Base-by-base conservation (phyloP, 2,888 invertebrate species). In the Drosophila trichaetosa region DNA sequence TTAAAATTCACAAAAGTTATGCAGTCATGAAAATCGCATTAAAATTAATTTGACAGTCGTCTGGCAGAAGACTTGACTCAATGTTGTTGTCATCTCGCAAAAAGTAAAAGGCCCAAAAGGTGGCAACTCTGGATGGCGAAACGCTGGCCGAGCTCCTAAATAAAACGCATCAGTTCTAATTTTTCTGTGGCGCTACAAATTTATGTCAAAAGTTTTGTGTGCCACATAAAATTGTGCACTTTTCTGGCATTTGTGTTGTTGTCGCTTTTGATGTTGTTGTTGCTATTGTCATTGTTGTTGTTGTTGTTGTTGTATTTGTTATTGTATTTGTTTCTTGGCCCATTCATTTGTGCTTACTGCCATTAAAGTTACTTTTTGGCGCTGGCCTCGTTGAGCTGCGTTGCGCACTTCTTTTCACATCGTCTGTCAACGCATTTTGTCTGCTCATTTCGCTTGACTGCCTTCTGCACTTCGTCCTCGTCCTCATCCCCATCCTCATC, bases 11-110 rank as follows among this genome's bases (percentile, higher is more conserved):
- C 70, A 31, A 70, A 88, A 85, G 89, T 90, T 86, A 86, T 82
- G 89, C 87, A 69, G 63, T 78, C 89, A 88, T 90, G 90, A 90
- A 86, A 90, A 90, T 86, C 82, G 82, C 89, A 89, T 86, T 86
- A 83, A 86, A 86, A 90, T 86, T 86, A 90, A 89, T 86, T 86
- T 86, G 86, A 87, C 87, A 86, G 72, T 75, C 81, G 89, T 77
- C 86, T 77, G 83, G 84, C 77, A 73, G 65, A n/a, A 16, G 38
- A 38, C 29, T 57, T 57, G 67, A 51, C 82, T 60, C 62, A 70
- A 64, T 69, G 58, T 54, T 54, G 63, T 73, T 68, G 31, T 24
- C 46, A 21, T 21, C 13, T 46, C 46, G 21, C 21, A 13, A 13
- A 46, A 42, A 67, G 61, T 64, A 54, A 65, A 53, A 64, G 21